Base-by-base conservation (phyloP, 2,888 invertebrate species). In the Copidosoma aretas region DNA sequence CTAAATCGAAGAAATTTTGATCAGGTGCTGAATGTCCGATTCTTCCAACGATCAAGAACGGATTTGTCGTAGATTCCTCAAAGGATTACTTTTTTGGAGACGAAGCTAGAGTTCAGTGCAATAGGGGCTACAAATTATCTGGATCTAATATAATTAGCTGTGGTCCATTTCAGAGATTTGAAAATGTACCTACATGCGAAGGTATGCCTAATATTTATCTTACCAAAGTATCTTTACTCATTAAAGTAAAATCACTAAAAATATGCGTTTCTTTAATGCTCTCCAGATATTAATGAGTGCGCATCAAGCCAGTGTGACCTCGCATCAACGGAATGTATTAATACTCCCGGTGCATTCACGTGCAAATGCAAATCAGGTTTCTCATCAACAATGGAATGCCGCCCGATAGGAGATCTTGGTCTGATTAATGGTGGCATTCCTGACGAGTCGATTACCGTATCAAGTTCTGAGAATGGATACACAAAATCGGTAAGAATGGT, bases 41-140 rank as follows among this genome's bases (percentile, higher is more conserved):
- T 74, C 88, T 93, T 79, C 95, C 95, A 0, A 89, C 90, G 80
- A 92, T 96, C 71, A 90, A 91, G 77, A 95, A 95, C 79, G 96
- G 96, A 21, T 94, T 93, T 77, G 89, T 96, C 54, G 91, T 93
- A 24, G 95, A 96, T 77, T 86, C 89, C 21, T 88, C 89, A 0
- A 88, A 91, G 73, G 86, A 90, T 58, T 96, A 95, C 80, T 91
- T 89, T 82, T 96, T 88, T 76, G 94, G 94, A 1, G 96, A 97
- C 80, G 95, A 96, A 85, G 95, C 95, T 17, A 87, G 95, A 72
- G 94, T 95, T 14, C 95, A 96, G 80, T 96, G 96, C 82, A 93
- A 91, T 79, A 92, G 93, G 85, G 96, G 95, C 14, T 96, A 92
- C 81, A 94, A 93, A 85, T 86, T 96, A 5, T 91, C 91, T 70